phyloP scores from a whole-genome alignment of 2,113 vertebrate genomes.

The Regulus satrapa region DNA sequence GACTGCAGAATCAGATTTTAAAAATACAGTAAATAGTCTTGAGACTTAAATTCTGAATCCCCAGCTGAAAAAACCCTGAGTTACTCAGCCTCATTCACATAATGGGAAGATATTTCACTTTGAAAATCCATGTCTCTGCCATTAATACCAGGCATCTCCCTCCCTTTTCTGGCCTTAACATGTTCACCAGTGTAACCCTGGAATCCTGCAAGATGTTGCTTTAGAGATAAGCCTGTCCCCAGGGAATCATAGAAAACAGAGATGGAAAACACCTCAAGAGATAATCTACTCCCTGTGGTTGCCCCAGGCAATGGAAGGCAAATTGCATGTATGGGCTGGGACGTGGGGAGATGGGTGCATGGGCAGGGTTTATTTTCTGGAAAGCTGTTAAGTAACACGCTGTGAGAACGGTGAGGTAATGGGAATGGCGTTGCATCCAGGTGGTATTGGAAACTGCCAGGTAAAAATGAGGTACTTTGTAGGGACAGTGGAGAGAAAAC shows the following conservation, averaged over 20 bases:
- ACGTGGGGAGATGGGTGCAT: neutral
- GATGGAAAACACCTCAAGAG: slow-evolving; percentile 11
- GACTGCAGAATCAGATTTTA: neutral
- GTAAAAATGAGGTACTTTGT: neutral
- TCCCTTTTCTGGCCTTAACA: slow-evolving; percentile 16
- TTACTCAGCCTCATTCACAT: neutral
- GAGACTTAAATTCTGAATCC: neutral
- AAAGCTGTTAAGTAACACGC: neutral
- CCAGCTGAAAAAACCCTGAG: neutral
- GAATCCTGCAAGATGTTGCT: slow-evolving; percentile 18
- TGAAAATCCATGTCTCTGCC: neutral
- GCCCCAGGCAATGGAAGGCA: neutral
- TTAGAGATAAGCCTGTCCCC: slow-evolving; percentile 20
- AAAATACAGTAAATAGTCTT: neutral
- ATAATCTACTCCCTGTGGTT: neutral
- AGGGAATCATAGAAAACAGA: slow-evolving; percentile 25
- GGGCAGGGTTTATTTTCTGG: neutral
- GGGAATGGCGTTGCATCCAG: neutral
- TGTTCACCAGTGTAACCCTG: neutral
- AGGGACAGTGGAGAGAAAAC: neutral
- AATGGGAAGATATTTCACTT: slow-evolving; percentile 7
- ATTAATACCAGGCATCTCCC: neutral
- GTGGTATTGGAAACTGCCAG: neutral
- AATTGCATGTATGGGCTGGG: neutral
- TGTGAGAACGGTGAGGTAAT: neutral